phyloP scores from a whole-genome alignment of 2,113 vertebrate genomes.

The Gadus chalcogrammus region DNA sequence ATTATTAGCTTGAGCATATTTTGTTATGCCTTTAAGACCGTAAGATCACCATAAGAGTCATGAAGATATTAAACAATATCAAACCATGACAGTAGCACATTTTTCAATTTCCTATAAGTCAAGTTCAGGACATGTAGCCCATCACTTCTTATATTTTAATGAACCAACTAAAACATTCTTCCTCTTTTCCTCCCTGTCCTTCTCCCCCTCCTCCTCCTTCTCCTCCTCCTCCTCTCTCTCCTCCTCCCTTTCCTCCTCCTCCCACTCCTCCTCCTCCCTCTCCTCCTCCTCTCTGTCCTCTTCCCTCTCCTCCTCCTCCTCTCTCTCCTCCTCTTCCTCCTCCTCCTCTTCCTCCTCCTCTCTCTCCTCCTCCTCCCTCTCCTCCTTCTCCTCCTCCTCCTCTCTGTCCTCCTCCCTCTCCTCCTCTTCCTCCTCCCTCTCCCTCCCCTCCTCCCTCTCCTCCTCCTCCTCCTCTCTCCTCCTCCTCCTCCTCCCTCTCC shows the following conservation, averaged over 20 bases:
- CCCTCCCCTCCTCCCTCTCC: background rate
- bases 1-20: no score
- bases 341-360: background rate
- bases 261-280: background rate
- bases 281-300: no score
- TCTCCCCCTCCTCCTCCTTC: conserved; percentile 1
- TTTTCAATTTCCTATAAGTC: no score
- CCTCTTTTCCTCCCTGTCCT: background rate
- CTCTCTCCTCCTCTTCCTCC: background rate
- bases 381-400: background rate
- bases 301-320: no score
- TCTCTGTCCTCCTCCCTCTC: background rate
- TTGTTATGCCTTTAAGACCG: no score
- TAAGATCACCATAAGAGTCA: no score
- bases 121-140: no score
- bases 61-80: no score
- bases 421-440: background rate
- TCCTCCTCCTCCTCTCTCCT: background rate
- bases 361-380: background rate
- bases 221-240: background rate
- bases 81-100: no score
- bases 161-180: background rate
- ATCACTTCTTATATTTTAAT: no score
- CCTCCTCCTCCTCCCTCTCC: background rate
- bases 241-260: background rate